These are phyloP conservation scores for Papilio protenor DNA, from an alignment of 2,888 invertebrate genomes.

Conservation along the genomic window DNA sequence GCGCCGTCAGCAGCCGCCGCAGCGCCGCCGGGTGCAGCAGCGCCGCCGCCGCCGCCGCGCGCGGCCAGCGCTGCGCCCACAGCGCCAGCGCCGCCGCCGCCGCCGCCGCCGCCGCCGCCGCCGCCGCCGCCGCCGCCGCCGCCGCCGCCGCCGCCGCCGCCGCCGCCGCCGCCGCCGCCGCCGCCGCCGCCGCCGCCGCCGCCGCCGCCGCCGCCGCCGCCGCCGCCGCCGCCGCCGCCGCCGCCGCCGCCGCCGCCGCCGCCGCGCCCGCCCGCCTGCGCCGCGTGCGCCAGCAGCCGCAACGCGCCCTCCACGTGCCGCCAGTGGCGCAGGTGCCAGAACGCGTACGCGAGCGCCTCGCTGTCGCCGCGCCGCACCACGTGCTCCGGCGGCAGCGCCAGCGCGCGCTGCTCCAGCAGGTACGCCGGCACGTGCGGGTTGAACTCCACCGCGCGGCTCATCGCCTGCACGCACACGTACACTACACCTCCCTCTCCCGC, in stretches of 20 bases:
- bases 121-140: slow-evolving; percentile 22
- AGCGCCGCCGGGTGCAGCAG: slow-evolving; percentile 36
- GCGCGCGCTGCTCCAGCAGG: slow-evolving; percentile 96
- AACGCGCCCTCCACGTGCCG: slow-evolving; percentile 96
- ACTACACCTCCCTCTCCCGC: too few relatives aligned
- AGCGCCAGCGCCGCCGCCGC: slow-evolving; percentile 13
- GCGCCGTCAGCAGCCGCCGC: slow-evolving; percentile 33
- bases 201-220: slow-evolving; percentile 39
- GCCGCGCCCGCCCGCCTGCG: background rate
- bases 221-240: slow-evolving; percentile 34
- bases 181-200: slow-evolving; percentile 36
- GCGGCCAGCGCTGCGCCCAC: slow-evolving; percentile 41
- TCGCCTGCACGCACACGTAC: slow-evolving; percentile 48
- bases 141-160: background rate
- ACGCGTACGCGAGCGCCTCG: slow-evolving; percentile 97
- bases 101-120: background rate
- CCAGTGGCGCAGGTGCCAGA: slow-evolving; percentile 98
- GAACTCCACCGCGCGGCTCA: slow-evolving; percentile 97
- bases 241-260: background rate
- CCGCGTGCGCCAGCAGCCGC: slow-evolving; percentile 85
- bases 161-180: background rate
- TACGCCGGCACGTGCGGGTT: slow-evolving; percentile 99
- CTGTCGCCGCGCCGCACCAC: slow-evolving; percentile 96
- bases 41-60: slow-evolving; percentile 36
- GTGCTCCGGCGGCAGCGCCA: slow-evolving; percentile 98